These are phyloP conservation scores for Metridium senile DNA, from an alignment of 92 coral and sea anemone species.

Conservation along the genomic window DNA sequence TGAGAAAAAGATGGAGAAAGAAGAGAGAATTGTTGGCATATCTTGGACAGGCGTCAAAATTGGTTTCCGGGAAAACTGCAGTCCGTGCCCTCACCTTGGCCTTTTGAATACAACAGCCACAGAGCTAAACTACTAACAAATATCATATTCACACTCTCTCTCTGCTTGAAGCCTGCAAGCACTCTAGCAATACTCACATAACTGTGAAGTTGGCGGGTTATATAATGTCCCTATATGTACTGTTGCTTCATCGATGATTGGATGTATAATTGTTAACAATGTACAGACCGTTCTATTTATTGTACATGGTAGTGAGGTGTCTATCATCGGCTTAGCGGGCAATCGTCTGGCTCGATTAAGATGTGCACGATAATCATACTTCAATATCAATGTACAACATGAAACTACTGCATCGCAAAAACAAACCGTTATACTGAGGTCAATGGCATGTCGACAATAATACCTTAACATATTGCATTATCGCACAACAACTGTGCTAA, in stretches of 20 bases:
- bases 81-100: conserved; percentile 35
- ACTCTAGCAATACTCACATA: no score
- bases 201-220: no score
- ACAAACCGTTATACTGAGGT: not conserved
- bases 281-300: not conserved
- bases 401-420: no score
- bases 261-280: not conserved
- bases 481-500: not conserved
- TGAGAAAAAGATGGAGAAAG: not conserved
- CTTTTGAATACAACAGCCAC: conserved; percentile 5
- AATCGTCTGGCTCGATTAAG: not conserved
- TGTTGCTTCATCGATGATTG: not conserved
- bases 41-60: conserved; percentile 45
- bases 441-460: not conserved
- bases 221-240: not conserved
- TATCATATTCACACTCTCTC: conserved; percentile 6
- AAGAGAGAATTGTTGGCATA: conserved; percentile 10
- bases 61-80: conserved; percentile 28
- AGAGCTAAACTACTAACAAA: not conserved
- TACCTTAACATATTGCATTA: not conserved
- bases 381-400: no score
- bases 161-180: conserved; percentile 7
- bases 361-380: not conserved
- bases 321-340: conserved; percentile 19
- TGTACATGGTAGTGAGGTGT: conserved; percentile 11